These are phyloP conservation scores for Acronicta alni DNA, from an alignment of 2,888 invertebrate species.

Conservation along the genomic window DNA sequence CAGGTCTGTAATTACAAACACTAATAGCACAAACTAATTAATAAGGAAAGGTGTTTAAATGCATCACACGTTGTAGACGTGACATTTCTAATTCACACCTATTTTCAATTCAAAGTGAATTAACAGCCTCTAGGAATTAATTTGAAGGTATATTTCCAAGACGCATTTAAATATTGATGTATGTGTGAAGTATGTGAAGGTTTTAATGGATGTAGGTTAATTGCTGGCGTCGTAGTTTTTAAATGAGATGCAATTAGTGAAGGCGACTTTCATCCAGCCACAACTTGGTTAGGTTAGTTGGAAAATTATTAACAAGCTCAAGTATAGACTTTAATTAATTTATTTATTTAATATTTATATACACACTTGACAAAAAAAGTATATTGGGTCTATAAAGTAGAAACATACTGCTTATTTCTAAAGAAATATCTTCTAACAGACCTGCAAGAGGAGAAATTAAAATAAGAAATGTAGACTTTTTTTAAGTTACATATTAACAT, in stretches of 20 bases:
- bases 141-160: conserved; percentile 51
- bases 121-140: conserved; percentile 50
- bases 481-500: too few species aligned
- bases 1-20: conserved; percentile 41
- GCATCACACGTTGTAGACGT: conserved; percentile 37
- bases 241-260: conserved; percentile 81
- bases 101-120: conserved; percentile 54
- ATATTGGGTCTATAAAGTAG: too few species aligned
- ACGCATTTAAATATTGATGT: conserved; percentile 47
- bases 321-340: conserved; percentile 17
- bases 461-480: too few species aligned
- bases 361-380: too few species aligned
- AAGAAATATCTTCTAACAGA: too few species aligned
- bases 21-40: conserved; percentile 30
- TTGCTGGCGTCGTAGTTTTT: conserved; percentile 71
- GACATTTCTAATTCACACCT: conserved; percentile 46
- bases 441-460: too few species aligned
- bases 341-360: too few species aligned
- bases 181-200: conserved; percentile 39
- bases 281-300: conserved; percentile 65
- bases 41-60: conserved; percentile 42
- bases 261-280: conserved; percentile 62
- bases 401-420: too few species aligned
- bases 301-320: conserved; percentile 66
- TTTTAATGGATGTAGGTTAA: conserved; percentile 76